Base-by-base conservation (phyloP, 2,888 invertebrate genomes). In the Leptothorax acervorum region DNA sequence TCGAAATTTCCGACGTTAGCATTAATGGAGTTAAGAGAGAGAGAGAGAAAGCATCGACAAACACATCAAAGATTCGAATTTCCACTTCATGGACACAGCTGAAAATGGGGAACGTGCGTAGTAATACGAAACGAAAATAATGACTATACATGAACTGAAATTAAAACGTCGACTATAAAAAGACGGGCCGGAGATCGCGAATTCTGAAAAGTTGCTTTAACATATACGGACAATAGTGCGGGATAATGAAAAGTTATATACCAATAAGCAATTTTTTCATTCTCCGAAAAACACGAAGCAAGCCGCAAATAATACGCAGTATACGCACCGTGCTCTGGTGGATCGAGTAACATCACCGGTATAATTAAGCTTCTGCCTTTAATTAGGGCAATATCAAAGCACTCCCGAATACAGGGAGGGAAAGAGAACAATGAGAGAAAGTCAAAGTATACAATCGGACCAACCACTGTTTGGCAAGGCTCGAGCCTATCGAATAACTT, bases 221-320 rank as follows among this genome's bases (percentile, higher is more conserved):
- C 28, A 18, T 60, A 55, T 57, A 48, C 48, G 12, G n/a, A 39
- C 45, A 79, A 51, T 65, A 79, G 65, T 74, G 73, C 42, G 75
- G 60, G 35, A 89, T 42, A 42, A 42, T 87, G 85, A 92, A 92
- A 91, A 91, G 92, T 90, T 90, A 91, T 88, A 86, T 87, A 91
- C 85, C 90, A 92, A 92, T 91, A 66, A 70, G 71, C 82, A 78
- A 83, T 63, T 85, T 86, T 90, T 90, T 89, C 88, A 90, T 87
- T 87, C 84, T 81, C 63, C 35, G 48, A 83, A 57, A 70, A 79
- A 68, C 62, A 76, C 57, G 48, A 39, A 28, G 6, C 60, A 23
- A 65, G n/a, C 8, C 39, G 39, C 65, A 60, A 86, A 76, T 65
- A 84, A 81, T 76, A 42, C 45, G 23, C 39, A 12, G 5, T 35